A percentile compares a stretch with the other conserved stretches of the same genome.
Conservation (phyloP, 2,888 invertebrate genomes). For the Deroplatys truncata region DNA sequence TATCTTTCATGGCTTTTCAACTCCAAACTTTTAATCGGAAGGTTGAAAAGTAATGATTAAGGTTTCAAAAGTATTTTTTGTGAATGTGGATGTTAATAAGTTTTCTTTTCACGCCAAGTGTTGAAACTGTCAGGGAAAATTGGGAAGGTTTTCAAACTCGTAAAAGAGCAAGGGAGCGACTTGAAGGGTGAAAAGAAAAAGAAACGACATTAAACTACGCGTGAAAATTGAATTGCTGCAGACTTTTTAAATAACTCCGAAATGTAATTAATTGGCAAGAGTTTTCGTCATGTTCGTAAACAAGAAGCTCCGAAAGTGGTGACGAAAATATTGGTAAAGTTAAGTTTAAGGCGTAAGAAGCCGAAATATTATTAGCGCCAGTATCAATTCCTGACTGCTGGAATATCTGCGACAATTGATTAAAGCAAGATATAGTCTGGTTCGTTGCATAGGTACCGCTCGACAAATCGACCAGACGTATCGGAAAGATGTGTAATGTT, state of each 20-base stretch:
- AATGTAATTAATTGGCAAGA: neutral
- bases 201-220: neutral
- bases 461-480: no score
- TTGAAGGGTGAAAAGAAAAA: neutral
- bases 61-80: neutral
- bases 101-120: neutral
- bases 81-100: neutral
- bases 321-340: no score
- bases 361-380: no score
- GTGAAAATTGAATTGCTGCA: neutral
- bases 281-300: neutral
- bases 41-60: neutral
- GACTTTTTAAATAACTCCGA: neutral
- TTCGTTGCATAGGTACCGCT: no score
- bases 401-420: no score
- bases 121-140: neutral
- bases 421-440: no score
- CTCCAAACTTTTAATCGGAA: neutral
- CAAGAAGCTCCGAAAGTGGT: neutral
- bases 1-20: neutral
- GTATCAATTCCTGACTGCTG: no score
- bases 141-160: neutral
- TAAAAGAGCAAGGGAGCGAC: neutral
- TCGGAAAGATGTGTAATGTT: no score
- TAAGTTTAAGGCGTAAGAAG: no score